Percentiles rank a stretch among this genome's conserved stretches.
Evolutionary conservation across 2,797 vertebrate species (phyloP).

Genomic region (Centropyge bicolor): DNA sequence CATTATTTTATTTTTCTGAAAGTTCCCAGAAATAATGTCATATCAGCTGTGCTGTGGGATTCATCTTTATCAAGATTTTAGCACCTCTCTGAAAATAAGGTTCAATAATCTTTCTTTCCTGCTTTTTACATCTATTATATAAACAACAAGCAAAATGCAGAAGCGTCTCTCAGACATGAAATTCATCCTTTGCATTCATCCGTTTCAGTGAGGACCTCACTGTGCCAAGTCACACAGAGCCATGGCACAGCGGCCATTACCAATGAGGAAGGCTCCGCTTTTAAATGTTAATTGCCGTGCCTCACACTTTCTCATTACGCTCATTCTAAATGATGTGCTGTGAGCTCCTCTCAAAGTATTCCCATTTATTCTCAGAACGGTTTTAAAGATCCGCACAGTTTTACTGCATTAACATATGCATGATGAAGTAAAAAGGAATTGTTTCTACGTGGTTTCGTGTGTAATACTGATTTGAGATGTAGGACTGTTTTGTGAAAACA

Average conservation of each 20-base stretch:
- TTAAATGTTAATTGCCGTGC: slow-evolving; percentile 84
- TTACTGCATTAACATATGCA: slow-evolving; percentile 62
- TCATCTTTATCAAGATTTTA: neutral
- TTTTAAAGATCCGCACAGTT: slow-evolving; percentile 63
- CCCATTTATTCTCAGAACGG: slow-evolving; percentile 68
- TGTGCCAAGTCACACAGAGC: slow-evolving; percentile 69
- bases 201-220: slow-evolving; percentile 63
- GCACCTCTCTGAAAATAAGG: neutral
- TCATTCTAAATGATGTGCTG: slow-evolving; percentile 76
- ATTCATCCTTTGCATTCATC: slow-evolving; percentile 53
- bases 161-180: slow-evolving; percentile 29
- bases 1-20: slow-evolving; percentile 24
- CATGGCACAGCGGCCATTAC: slow-evolving; percentile 65
- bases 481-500: slow-evolving; percentile 2
- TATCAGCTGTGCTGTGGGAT: neutral
- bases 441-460: slow-evolving; percentile 37
- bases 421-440: slow-evolving; percentile 32
- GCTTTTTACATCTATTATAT: slow-evolving; percentile 4
- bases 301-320: slow-evolving; percentile 76
- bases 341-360: slow-evolving; percentile 57
- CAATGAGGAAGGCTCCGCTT: slow-evolving; percentile 74
- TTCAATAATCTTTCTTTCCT: slow-evolving; percentile 1
- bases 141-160: slow-evolving; percentile 22
- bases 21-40: neutral
- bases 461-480: slow-evolving; percentile 20